Evolutionary conservation across 2,888 invertebrate species (phyloP), one percentile per base, ranked within the genome.

Genomic region (Ophion costatus): DNA sequence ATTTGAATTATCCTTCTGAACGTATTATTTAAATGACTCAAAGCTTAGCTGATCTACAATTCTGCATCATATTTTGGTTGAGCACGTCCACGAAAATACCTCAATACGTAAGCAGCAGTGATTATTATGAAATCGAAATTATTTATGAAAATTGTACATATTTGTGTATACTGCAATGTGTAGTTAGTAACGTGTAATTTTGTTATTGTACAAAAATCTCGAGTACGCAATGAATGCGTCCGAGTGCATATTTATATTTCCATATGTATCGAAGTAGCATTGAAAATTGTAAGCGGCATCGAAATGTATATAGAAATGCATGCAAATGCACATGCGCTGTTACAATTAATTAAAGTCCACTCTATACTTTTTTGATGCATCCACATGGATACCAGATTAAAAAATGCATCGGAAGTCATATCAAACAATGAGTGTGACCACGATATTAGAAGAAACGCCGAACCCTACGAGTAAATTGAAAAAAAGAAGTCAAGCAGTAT

Each of bases 71-170:
- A 11, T 67, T 42, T 57, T 9, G 38, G 14, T 56, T 17, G 38
- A 61, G 10, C 56, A 22, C 57, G 56, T 59, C 24, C 24, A 33
- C 20, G 29, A 51, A 29, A 1, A 42, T 14, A 66, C 29, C n/a
- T 17, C 2, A 38, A 73, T 67, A 56, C 11, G 6, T 24, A 9
- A 20, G 51, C 38, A 67, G 69, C 74, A 77, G 69, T 77, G 77
- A 84, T 84, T 29, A 80, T 45, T 45, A 78, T 24, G 56, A 42
- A 61, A 73, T 6, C 22, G 7, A 69, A 29, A 77, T 73, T 78
- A 78, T 81, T 75, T 71, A 75, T 76, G 7, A 70, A 71, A 79
- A 75, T 66, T 81, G 75, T 82, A 76, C 24, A 82, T 85, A 82
- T 78, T 42, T 75, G n/a, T 57, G 14, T 20, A 29, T 10, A 10